A percentile compares a stretch with the other conserved stretches of the same genome.
Evolutionary conservation across 1,140 invertebrate genomes (phyloP).

Genomic region (Zaprionus africanus): DNA sequence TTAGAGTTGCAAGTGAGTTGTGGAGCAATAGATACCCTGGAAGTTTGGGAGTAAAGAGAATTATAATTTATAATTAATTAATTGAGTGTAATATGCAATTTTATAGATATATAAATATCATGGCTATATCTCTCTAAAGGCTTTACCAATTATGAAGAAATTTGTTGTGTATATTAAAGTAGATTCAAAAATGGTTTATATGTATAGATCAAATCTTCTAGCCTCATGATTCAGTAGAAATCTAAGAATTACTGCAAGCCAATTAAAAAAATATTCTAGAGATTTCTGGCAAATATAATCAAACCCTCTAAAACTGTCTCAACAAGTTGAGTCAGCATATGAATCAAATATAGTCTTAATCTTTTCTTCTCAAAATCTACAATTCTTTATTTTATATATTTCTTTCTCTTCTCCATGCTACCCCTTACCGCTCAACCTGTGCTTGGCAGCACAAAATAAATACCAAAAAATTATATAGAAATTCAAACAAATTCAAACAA

Average conservation of each 20-base stretch:
- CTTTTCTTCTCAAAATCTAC: not conserved
- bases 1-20: not conserved
- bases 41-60: not conserved
- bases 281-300: too few relatives aligned
- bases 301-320: too few relatives aligned
- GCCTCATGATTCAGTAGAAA: too few relatives aligned
- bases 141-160: not conserved
- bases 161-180: not conserved
- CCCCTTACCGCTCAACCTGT: not conserved
- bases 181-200: too few relatives aligned
- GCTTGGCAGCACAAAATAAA: slow-evolving; percentile 14
- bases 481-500: slow-evolving; percentile 34
- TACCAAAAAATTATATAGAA: slow-evolving; percentile 18
- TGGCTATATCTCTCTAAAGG: too few relatives aligned
- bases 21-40: not conserved
- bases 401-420: not conserved
- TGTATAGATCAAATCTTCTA: too few relatives aligned
- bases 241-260: too few relatives aligned
- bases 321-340: too few relatives aligned
- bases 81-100: too few relatives aligned
- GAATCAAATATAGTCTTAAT: not conserved
- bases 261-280: too few relatives aligned
- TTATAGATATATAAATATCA: too few relatives aligned
- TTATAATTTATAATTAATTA: too few relatives aligned
- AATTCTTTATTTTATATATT: not conserved